Conservation (phyloP, 2,797 vertebrate genomes). For the Chaunax sp. region DNA sequence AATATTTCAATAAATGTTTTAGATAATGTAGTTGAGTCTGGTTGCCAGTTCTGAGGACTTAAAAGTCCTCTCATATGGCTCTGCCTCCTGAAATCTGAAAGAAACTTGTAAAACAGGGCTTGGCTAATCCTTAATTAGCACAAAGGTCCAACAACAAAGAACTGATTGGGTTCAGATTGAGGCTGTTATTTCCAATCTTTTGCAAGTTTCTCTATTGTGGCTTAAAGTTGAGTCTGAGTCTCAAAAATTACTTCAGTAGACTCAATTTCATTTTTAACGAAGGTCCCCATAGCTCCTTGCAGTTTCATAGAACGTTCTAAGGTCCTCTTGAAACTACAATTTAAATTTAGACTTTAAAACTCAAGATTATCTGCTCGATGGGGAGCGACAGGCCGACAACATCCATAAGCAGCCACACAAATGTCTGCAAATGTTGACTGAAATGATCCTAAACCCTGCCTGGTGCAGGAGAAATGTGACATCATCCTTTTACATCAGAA, state of each 20-base stretch:
- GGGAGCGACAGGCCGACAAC: no score
- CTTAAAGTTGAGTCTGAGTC: conserved; percentile 2
- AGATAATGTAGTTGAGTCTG: not conserved
- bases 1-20: not conserved
- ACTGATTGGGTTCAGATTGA: not conserved
- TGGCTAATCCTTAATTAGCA: conserved; percentile 27
- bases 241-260: conserved; percentile 11
- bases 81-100: conserved; percentile 4
- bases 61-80: not conserved
- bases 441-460: not conserved
- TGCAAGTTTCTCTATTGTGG: conserved; percentile 13
- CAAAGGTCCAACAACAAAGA: conserved; percentile 29
- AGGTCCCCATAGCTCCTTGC: not conserved
- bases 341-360: no score
- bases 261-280: conserved; percentile 9
- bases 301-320: no score
- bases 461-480: not conserved
- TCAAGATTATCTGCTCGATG: no score
- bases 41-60: not conserved
- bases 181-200: no score
- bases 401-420: not conserved
- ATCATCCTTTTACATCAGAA: no score
- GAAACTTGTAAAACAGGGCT: conserved; percentile 11
- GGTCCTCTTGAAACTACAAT: no score
- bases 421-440: not conserved